Conservation (phyloP, 64 coral and sea anemone genomes). For the Dendrophyllia cribrosa region DNA sequence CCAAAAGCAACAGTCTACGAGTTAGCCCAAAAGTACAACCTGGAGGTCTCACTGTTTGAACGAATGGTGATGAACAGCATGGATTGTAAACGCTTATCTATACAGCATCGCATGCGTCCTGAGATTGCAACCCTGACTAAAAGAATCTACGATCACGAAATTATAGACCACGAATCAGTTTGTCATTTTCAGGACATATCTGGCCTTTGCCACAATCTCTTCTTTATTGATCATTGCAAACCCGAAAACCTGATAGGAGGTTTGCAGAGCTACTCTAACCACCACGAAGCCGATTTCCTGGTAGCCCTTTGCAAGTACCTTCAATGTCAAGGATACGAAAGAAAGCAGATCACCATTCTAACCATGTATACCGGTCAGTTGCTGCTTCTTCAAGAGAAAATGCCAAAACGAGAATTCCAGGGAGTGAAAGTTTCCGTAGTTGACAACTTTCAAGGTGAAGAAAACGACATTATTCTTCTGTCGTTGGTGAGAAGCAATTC, state of each 20-base stretch:
- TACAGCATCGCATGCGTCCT: constrained; percentile 90
- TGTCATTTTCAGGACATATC: constrained; percentile 60
- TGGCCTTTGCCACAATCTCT: constrained; percentile 76
- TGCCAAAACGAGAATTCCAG: constrained; percentile 62
- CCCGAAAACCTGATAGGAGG: constrained; percentile 18
- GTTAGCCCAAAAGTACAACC: constrained; percentile 77
- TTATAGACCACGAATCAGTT: constrained; percentile 78
- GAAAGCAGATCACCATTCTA: constrained; percentile 75
- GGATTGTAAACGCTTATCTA: constrained; percentile 76
- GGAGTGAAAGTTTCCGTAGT: constrained; percentile 76
- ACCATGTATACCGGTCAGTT: constrained; percentile 91
- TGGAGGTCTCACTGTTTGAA: constrained; percentile 89
- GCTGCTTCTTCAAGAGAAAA: constrained; percentile 72
- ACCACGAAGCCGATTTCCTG: constrained; percentile 82
- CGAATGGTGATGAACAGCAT: constrained; percentile 88
- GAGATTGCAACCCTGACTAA: constrained; percentile 80
- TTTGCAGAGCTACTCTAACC: constrained; percentile 85
- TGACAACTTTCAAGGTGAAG: constrained; percentile 91
- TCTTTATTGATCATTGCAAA: constrained; percentile 81
- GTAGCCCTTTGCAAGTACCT: constrained; percentile 78
- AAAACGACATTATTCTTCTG: constrained; percentile 90
- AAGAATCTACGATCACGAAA: constrained; percentile 81
- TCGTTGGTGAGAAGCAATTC: constrained; percentile 83
- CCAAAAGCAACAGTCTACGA: constrained; percentile 88
- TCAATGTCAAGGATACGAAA: constrained; percentile 76